A percentile compares a stretch with the other conserved stretches of the same genome.
Evolutionary conservation across 2,113 vertebrate genomes (phyloP).

Genomic region (Euleptes europaea): DNA sequence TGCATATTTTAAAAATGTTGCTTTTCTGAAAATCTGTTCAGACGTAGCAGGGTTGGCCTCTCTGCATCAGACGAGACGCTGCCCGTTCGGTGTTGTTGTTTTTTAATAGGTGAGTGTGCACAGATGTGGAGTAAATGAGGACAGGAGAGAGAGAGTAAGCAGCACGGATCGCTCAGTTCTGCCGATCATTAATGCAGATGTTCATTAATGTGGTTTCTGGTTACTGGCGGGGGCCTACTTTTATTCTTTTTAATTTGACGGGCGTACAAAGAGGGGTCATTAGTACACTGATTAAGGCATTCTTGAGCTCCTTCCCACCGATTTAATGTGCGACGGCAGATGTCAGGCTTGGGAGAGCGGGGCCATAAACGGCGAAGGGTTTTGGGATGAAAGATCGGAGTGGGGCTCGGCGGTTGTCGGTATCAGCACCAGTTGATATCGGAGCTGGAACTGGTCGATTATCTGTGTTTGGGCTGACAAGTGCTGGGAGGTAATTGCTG

Average conservation of each 20-base stretch:
- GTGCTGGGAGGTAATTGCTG: not conserved
- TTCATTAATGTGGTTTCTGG: not conserved
- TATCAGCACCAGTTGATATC: not conserved
- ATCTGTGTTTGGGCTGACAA: not conserved
- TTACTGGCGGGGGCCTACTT: not conserved
- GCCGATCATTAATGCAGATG: not conserved
- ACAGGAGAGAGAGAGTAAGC: not conserved
- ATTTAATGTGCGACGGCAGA: slow-evolving; percentile 27
- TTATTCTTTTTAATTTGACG: not conserved
- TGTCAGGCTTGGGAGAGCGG: not conserved
- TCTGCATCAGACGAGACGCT: too few relatives aligned
- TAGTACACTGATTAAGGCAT: slow-evolving; percentile 20
- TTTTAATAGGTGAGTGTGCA: not conserved
- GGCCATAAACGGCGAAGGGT: slow-evolving; percentile 3
- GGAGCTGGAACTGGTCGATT: not conserved
- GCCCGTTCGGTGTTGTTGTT: not conserved
- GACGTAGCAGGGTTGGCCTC: too few relatives aligned
- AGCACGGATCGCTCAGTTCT: not conserved
- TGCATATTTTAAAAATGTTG: not conserved
- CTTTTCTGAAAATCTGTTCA: not conserved
- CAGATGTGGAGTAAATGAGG: not conserved
- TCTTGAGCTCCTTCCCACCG: slow-evolving; percentile 30
- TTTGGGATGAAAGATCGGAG: slow-evolving; percentile 14
- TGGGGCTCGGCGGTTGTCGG: not conserved
- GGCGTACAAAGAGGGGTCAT: slow-evolving; percentile 3